Base-by-base conservation (phyloP, 2,888 invertebrate species). In the Brachycybe producta region DNA sequence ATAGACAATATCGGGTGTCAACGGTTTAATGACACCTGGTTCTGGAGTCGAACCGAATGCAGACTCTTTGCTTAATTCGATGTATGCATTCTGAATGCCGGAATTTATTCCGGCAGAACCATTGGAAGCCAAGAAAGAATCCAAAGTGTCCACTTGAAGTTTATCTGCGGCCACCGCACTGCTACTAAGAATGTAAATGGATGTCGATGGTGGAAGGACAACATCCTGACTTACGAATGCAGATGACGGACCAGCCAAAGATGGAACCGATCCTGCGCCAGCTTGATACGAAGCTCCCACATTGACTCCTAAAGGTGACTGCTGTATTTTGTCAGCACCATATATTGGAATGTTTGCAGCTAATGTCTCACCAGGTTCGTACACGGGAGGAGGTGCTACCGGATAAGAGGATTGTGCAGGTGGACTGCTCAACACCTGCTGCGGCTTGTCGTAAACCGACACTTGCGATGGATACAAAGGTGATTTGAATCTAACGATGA, bases 401-500 rank as follows among this genome's bases (percentile, higher is more conserved):
- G 26, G 2, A 11, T 26, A 28, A 43, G 36, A 19, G 36, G 15
- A 35, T 5, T 15, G 15, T 8, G 19, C 36, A 5, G 3, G 36
- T 7, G 36, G 36, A 35, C 15, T 7, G 15, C n/a, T n/a, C n/a
- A n/a, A n/a, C n/a, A n/a, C n/a, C n/a, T n/a, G n/a, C n/a, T n/a
- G n/a, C n/a, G n/a, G 28, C 15, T 5, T 35, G 41, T 11, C 28
- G 11, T 41, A 27, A 3, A 21, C 17, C n/a, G 49, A 21, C 2
- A 49, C 24, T 41, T 49, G 30, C 11, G 30, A 27, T 7, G 49
- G 49, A 19, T 41, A 49, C 13, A 28, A 13, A 8, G 47, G 40
- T 11, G 49, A 8, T 32, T 49, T 49, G 15, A 49, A 49, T 28
- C 49, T 42, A 7, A 49, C 23, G 30, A 49, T 32, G 32, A 19